phyloP scores from a whole-genome alignment of 2,113 vertebrate species.

The Clarias macrocephalus region DNA sequence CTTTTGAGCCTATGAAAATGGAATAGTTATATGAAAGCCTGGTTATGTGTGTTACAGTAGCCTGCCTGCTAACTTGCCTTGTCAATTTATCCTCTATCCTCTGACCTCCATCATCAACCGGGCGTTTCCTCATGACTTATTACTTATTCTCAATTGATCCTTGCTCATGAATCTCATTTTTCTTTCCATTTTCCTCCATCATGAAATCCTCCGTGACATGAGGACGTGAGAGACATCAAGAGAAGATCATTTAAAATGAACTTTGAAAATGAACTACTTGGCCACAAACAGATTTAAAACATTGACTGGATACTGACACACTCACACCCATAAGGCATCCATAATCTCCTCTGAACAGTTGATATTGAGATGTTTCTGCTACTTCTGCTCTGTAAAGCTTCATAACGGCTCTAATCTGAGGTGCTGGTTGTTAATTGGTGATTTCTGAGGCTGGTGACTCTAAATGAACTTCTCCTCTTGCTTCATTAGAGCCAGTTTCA shows the following conservation, averaged over 20 bases:
- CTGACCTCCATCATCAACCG: neutral
- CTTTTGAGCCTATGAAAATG: no score
- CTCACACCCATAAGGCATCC: neutral
- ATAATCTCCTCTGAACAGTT: no score
- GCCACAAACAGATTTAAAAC: neutral
- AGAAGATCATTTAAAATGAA: slow-evolving; percentile 16
- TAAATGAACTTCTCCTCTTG: no score
- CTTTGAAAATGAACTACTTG: slow-evolving; percentile 10
- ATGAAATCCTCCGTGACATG: neutral
- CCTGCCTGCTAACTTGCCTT: neutral
- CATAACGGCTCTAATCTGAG: no score
- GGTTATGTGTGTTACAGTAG: neutral
- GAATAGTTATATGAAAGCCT: neutral
- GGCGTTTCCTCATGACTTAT: neutral
- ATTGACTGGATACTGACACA: neutral
- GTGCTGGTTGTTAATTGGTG: no score
- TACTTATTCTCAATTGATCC: neutral
- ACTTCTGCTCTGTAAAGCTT: no score
- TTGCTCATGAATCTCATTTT: neutral
- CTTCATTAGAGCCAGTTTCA: no score
- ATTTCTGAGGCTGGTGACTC: no score
- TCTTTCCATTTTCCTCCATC: neutral
- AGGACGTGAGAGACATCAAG: slow-evolving; percentile 11
- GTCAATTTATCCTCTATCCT: neutral
- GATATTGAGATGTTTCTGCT: no score